Conservation (phyloP, 2,113 vertebrate genomes). For the Spea bombifrons region DNA sequence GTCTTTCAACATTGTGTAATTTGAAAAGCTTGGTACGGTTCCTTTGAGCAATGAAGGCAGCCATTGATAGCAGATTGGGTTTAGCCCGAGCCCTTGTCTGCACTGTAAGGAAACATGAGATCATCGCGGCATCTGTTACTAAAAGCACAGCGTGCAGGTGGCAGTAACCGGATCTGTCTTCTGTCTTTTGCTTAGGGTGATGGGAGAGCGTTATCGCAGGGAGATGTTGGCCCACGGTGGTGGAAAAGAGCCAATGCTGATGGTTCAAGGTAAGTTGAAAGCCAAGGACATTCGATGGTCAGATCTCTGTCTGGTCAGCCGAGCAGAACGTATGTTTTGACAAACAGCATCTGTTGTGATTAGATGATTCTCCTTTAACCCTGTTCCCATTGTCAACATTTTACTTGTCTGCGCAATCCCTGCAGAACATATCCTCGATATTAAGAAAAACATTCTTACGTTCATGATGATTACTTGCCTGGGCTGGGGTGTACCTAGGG, state of each 20-base stretch:
- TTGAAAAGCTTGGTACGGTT: constrained; percentile 49
- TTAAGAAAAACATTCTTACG: too few species aligned
- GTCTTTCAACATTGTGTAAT: constrained; percentile 22
- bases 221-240: constrained; percentile 95
- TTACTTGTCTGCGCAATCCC: constrained; percentile 6
- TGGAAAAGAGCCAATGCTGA: constrained; percentile 85
- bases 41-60: background rate
- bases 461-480: too few species aligned
- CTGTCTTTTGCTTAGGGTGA: constrained; percentile 71
- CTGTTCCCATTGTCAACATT: constrained; percentile 20
- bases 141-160: constrained; percentile 49
- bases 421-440: background rate
- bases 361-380: constrained; percentile 3
- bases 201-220: constrained; percentile 88
- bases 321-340: background rate
- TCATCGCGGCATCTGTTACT: background rate
- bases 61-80: constrained; percentile 6
- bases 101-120: constrained; percentile 35
- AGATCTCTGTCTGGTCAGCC: background rate
- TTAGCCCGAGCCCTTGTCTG: constrained; percentile 2
- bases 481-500: too few species aligned
- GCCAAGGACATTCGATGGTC: background rate
- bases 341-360: constrained; percentile 6
- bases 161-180: constrained; percentile 53
- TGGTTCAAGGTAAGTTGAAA: constrained; percentile 86